A percentile compares a stretch with the other conserved stretches of the same genome.
These are phyloP conservation scores for Sericinus montela DNA, from an alignment of 2,888 invertebrate genomes.

Conservation along the genomic window DNA sequence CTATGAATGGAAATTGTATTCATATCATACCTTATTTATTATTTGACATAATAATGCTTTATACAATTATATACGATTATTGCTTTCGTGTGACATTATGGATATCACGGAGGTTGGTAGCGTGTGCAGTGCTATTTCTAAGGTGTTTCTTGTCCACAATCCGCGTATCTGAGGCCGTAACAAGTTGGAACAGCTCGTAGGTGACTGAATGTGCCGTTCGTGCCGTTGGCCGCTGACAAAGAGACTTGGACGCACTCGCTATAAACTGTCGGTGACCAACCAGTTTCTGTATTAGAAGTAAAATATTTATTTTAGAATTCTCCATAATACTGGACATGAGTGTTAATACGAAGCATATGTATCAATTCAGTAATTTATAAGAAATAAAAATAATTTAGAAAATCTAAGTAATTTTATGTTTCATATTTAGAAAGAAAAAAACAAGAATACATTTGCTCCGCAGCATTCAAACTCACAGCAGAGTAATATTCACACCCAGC, in stretches of 20 bases:
- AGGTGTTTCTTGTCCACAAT: conserved; percentile 8
- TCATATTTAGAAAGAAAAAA: no score
- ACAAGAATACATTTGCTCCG: no score
- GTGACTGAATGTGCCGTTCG: conserved; percentile 12
- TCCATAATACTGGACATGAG: conserved; percentile 8
- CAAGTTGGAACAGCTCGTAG: conserved; percentile 13
- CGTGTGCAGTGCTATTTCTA: not conserved
- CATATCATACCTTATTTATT: no score
- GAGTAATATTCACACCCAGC: no score
- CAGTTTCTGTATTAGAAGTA: conserved; percentile 19
- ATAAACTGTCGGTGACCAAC: conserved; percentile 13
- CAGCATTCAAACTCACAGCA: no score
- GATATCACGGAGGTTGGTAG: not conserved
- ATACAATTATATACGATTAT: no score
- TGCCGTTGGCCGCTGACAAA: conserved; percentile 20
- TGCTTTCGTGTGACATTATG: not conserved
- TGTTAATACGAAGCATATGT: conserved; percentile 3
- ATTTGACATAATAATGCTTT: no score
- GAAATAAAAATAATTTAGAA: no score
- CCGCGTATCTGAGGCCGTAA: conserved; percentile 10
- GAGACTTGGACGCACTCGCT: conserved; percentile 11
- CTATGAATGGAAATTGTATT: no score
- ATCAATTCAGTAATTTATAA: not conserved
- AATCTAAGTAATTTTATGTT: no score
- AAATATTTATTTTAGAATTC: conserved; percentile 18